phyloP scores from a whole-genome alignment of 2,888 invertebrate genomes.

The Arenicola marina region DNA sequence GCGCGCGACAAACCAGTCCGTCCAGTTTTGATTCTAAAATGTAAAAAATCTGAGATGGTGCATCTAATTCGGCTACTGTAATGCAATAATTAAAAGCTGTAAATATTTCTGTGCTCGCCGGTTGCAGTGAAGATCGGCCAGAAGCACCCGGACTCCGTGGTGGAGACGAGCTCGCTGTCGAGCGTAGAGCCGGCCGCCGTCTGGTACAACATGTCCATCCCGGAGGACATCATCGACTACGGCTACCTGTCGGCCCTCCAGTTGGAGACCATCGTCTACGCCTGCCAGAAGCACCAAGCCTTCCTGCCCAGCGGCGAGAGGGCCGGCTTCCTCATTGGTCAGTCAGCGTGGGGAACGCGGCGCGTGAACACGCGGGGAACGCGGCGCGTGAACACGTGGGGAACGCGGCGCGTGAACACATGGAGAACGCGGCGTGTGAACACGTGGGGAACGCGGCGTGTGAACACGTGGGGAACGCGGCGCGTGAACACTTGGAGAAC shows the following conservation, averaged over 20 bases:
- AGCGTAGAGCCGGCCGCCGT: constrained; percentile 95
- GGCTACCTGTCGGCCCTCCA: constrained; percentile 93
- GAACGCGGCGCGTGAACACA: too few relatives aligned
- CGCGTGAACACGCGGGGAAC: too few relatives aligned
- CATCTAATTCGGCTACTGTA: too few relatives aligned
- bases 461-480: too few relatives aligned
- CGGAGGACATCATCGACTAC: constrained; percentile 77
- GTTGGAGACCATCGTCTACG: constrained; percentile 95
- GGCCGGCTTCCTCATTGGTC: constrained; percentile 95
- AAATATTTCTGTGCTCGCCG: neutral
- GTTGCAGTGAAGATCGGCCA: constrained; percentile 28
- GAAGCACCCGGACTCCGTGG: constrained; percentile 94
- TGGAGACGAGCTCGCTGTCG: constrained; percentile 96
- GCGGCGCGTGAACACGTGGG: too few relatives aligned
- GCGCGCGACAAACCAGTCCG: too few relatives aligned
- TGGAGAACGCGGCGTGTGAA: too few relatives aligned
- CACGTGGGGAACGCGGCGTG: too few relatives aligned
- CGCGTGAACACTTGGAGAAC: too few relatives aligned
- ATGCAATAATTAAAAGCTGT: neutral
- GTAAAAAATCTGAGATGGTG: too few relatives aligned
- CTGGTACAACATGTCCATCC: constrained; percentile 73
- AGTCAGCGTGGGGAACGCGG: too few relatives aligned
- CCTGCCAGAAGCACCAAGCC: constrained; percentile 93
- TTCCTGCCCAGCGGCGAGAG: constrained; percentile 84
- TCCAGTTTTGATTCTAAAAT: too few relatives aligned